phyloP scores from a whole-genome alignment of 2,797 vertebrate species.

The Parauchenoglanis ngamensis region DNA sequence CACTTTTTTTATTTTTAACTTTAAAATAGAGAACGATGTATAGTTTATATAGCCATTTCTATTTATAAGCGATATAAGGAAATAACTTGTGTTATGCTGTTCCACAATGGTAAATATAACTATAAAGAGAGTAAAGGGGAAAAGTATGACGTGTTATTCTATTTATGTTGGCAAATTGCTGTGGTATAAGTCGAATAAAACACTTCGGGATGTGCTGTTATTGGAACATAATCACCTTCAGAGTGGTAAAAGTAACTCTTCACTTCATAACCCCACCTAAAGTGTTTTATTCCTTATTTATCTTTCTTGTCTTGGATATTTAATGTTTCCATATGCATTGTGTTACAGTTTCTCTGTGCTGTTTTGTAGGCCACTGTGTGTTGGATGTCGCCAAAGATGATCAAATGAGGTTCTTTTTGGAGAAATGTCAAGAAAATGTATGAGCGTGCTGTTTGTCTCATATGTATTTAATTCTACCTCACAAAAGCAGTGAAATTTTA shows the following conservation, averaged over 20 bases:
- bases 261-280: neutral
- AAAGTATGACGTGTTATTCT: neutral
- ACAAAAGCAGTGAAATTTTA: neutral
- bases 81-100: neutral
- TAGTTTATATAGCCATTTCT: neutral
- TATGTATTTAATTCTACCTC: too few species aligned
- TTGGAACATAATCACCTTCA: neutral
- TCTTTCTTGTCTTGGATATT: neutral
- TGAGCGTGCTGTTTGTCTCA: neutral
- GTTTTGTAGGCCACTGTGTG: slow-evolving; percentile 79
- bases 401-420: slow-evolving; percentile 82
- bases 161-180: neutral
- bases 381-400: slow-evolving; percentile 80
- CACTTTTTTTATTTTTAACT: neutral
- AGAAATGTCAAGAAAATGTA: slow-evolving; percentile 77
- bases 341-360: neutral
- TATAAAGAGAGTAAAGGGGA: neutral
- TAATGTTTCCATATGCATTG: neutral
- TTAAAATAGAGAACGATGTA: neutral
- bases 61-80: neutral
- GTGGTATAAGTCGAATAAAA: neutral
- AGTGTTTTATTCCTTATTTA: neutral
- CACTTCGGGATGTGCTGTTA: neutral
- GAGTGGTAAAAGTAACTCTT: neutral
- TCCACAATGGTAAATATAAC: neutral